Evolutionary conservation across 2,113 vertebrate species (phyloP).

Genomic region (Rhinoptilus africanus): DNA sequence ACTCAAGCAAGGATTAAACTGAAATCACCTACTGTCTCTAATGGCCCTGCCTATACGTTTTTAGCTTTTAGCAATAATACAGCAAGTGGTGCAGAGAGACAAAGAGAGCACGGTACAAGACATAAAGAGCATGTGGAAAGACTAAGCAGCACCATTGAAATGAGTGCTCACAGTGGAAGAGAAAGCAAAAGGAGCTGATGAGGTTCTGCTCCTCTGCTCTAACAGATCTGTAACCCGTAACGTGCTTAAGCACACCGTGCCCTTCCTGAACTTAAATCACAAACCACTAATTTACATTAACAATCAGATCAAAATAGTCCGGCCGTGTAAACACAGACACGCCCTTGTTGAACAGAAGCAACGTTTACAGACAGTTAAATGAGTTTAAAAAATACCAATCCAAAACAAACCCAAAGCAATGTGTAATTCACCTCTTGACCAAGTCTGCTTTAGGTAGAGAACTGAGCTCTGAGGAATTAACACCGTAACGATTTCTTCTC

Average conservation of each 20-base stretch:
- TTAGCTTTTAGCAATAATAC: neutral
- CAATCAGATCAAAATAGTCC: neutral
- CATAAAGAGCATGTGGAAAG: neutral
- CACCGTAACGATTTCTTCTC: accelerated
- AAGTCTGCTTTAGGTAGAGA: neutral
- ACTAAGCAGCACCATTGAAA: neutral
- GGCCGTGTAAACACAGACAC: neutral
- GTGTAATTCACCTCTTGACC: neutral
- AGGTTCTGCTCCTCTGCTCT: neutral
- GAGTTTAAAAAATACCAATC: neutral
- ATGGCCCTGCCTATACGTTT: neutral
- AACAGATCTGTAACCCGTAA: neutral
- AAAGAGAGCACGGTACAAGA: neutral
- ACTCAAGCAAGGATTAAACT: neutral
- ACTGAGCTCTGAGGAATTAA: neutral
- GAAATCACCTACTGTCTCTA: neutral
- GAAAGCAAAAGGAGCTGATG: neutral
- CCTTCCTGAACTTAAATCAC: neutral
- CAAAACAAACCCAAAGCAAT: neutral
- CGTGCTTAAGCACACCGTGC: neutral
- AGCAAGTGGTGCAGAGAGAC: neutral
- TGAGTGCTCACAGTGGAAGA: too few species aligned
- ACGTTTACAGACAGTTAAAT: neutral
- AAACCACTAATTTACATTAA: neutral
- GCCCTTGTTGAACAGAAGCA: neutral